Conservation (phyloP, 1,140 invertebrate species). For the Coboldia fuscipes region DNA sequence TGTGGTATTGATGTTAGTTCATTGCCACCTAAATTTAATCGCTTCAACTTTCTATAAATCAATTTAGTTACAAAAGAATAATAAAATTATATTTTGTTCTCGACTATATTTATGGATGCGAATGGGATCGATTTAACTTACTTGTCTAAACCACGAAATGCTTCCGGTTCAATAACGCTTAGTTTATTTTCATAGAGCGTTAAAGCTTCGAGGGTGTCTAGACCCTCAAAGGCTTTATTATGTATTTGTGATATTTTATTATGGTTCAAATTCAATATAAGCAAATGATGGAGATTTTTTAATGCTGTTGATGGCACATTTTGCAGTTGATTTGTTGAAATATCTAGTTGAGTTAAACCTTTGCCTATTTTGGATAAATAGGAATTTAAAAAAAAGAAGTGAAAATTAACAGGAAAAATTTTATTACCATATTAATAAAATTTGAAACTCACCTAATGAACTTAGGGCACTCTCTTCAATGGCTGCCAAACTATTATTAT, state of each 20-base stretch:
- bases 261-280: slow-evolving; percentile 75
- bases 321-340: slow-evolving; percentile 56
- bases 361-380: slow-evolving; percentile 35
- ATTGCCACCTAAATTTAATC: slow-evolving; percentile 71
- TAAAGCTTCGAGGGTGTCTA: slow-evolving; percentile 66
- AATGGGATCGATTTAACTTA: slow-evolving; percentile 25
- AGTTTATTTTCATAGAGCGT: slow-evolving; percentile 77
- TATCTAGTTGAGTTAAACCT: slow-evolving; percentile 59
- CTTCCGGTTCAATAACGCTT: slow-evolving; percentile 48
- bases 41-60: slow-evolving; percentile 57
- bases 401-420: background rate
- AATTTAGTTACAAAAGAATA: too few species aligned
- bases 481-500: slow-evolving; percentile 68
- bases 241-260: slow-evolving; percentile 62
- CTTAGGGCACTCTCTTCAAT: slow-evolving; percentile 65
- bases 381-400: background rate
- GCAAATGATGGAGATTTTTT: slow-evolving; percentile 52
- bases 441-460: slow-evolving; percentile 42
- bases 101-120: too few species aligned
- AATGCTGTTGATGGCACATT: slow-evolving; percentile 60
- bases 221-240: slow-evolving; percentile 54
- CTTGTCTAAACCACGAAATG: slow-evolving; percentile 69
- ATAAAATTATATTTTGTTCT: background rate
- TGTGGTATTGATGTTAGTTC: slow-evolving; percentile 52
- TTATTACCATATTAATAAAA: background rate